These are phyloP conservation scores for Amaurobius ferox DNA, from an alignment of 2,888 invertebrate genomes.

Conservation along the genomic window DNA sequence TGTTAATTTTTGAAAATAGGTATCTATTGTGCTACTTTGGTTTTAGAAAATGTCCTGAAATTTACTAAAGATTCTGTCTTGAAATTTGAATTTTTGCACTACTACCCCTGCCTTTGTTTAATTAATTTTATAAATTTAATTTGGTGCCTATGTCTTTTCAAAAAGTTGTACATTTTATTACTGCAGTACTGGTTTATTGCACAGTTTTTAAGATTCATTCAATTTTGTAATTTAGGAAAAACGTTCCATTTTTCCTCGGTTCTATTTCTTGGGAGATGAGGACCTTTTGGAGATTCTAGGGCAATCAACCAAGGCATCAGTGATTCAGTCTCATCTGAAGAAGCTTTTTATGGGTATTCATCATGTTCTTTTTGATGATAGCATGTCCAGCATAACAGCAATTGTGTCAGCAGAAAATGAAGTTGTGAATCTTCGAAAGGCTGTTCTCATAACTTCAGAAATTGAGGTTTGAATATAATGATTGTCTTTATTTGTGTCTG, in stretches of 20 bases:
- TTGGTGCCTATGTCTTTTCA: too few species aligned
- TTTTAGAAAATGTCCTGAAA: too few species aligned
- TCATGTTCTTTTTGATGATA: conserved; percentile 79
- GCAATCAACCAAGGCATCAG: conserved; percentile 88
- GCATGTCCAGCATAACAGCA: conserved; percentile 81
- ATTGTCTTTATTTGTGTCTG: too few species aligned
- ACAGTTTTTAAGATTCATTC: too few species aligned
- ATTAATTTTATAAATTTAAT: too few species aligned
- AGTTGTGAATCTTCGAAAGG: conserved; percentile 83
- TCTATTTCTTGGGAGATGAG: conserved; percentile 98
- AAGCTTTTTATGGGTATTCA: conserved; percentile 96
- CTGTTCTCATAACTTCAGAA: conserved; percentile 85
- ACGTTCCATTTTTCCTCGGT: conserved; percentile 91
- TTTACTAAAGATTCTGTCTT: too few species aligned
- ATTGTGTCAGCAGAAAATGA: conserved; percentile 88
- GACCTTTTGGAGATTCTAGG: conserved; percentile 97
- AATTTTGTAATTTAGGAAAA: conserved; percentile 74
- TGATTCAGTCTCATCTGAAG: conserved; percentile 95
- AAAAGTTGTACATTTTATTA: too few species aligned
- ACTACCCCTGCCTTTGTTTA: too few species aligned
- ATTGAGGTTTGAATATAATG: conserved; percentile 84
- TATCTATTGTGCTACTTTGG: too few species aligned
- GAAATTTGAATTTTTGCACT: too few species aligned
- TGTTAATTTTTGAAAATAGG: too few species aligned
- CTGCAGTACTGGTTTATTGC: too few species aligned